Conservation (phyloP, 2,797 vertebrate species). For the Pygocentrus nattereri region DNA sequence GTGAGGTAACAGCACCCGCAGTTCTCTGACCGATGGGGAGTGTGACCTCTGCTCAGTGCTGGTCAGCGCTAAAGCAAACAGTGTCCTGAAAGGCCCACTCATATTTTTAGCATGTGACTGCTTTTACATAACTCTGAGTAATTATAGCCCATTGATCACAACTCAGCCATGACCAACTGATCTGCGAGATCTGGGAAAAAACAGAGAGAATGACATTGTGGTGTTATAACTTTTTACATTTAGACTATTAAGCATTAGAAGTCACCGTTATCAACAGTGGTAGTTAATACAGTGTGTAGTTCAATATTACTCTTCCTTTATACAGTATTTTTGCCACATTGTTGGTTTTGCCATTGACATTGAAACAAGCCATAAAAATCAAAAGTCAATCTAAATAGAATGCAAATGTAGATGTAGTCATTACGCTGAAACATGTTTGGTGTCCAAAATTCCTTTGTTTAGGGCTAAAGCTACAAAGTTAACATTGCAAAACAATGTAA, state of each 20-base stretch:
- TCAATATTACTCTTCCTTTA: neutral
- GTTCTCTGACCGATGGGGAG: slow-evolving; percentile 54
- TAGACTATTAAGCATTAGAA: neutral
- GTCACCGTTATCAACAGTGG: neutral
- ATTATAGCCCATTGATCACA: slow-evolving; percentile 77
- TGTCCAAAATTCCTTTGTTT: no score
- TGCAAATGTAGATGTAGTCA: no score
- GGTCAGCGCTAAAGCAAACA: slow-evolving; percentile 72
- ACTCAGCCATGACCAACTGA: slow-evolving; percentile 60
- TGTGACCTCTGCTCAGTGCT: slow-evolving; percentile 20
- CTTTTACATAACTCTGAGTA: slow-evolving; percentile 70
- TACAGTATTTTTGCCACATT: no score
- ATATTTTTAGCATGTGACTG: slow-evolving; percentile 76
- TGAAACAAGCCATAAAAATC: no score
- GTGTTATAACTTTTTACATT: neutral
- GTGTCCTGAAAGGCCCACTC: slow-evolving; percentile 68
- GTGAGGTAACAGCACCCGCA: slow-evolving; percentile 32
- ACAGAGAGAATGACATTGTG: slow-evolving; percentile 25
- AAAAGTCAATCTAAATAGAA: no score
- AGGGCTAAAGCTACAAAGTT: no score
- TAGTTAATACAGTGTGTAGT: neutral
- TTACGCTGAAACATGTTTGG: no score
- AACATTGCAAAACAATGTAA: no score
- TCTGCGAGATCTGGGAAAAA: slow-evolving; percentile 70
- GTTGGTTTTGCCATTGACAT: no score